Base-by-base conservation (phyloP, 1,140 invertebrate species). In the Cyclargus thomasi region DNA sequence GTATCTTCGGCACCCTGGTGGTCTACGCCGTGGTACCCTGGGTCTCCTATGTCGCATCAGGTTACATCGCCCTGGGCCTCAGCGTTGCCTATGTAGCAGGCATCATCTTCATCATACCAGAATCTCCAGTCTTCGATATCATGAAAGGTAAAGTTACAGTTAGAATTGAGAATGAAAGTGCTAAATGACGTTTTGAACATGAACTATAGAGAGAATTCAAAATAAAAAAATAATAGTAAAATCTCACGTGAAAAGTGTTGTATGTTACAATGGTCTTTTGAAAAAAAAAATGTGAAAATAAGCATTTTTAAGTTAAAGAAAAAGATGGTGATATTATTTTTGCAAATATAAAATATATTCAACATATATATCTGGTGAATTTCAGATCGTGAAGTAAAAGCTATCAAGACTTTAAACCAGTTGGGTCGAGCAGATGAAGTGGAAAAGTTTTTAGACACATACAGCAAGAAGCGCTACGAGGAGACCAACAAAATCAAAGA, bases 131-230 rank as follows among this genome's bases (percentile, higher is more conserved):
- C 2, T 83, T 77, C 47, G 67, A 79, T 55, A 75, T 75, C 17
- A 79, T 83, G 73, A 83, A 75, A 77, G 78, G 81, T 82, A 63
- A 64, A 20, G 10, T 0, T n/a, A n/a, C n/a, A n/a, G n/a, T n/a
- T n/a, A n/a, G n/a, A n/a, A n/a, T n/a, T n/a, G n/a, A n/a, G n/a
- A n/a, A n/a, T n/a, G n/a, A n/a, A n/a, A n/a, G n/a, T n/a, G n/a
- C n/a, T n/a, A n/a, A n/a, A n/a, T n/a, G n/a, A n/a, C n/a, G n/a
- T n/a, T n/a, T n/a, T n/a, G n/a, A n/a, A n/a, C n/a, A n/a, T n/a
- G n/a, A n/a, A n/a, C n/a, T n/a, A n/a, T n/a, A n/a, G n/a, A n/a
- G n/a, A n/a, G n/a, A n/a, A n/a, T n/a, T n/a, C n/a, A n/a, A n/a
- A n/a, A n/a, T n/a, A n/a, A n/a, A n/a, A n/a, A n/a, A n/a, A n/a